Evolutionary conservation across 2,113 vertebrate genomes (phyloP).

Genomic region (Plestiodon gilberti): DNA sequence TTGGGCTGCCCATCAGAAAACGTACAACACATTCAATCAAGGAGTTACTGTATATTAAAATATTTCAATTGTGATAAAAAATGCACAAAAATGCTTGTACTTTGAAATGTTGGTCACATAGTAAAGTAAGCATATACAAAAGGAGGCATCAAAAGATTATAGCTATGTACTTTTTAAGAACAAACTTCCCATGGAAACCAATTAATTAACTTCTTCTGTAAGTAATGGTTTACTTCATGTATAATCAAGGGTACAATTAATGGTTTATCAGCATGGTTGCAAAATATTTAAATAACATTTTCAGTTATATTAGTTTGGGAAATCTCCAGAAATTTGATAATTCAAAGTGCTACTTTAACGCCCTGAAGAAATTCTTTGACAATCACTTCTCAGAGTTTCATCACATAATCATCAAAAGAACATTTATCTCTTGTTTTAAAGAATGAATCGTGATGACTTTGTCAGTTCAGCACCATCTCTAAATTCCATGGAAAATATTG

Average conservation of each 20-base stretch:
- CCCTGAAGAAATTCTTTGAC: neutral
- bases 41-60: neutral
- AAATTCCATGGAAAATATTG: neutral
- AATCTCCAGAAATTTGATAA: constrained; percentile 48
- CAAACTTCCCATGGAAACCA: neutral
- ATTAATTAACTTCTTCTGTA: constrained; percentile 53
- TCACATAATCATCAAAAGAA: constrained; percentile 6
- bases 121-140: constrained; percentile 19
- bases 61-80: neutral
- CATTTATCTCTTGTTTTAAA: neutral
- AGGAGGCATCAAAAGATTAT: constrained; percentile 8
- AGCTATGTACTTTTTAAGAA: neutral
- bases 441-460: neutral
- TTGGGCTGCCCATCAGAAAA: too few species aligned
- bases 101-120: constrained; percentile 22
- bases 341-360: constrained; percentile 24
- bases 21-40: too few species aligned
- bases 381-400: neutral
- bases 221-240: constrained; percentile 38
- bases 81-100: neutral
- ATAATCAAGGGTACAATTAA: constrained; percentile 61
- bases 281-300: constrained; percentile 60
- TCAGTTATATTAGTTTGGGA: constrained; percentile 44
- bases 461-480: neutral
- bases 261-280: constrained; percentile 44